Base-by-base conservation (phyloP, 2,113 vertebrate species). In the Leptodactylus fuscus region DNA sequence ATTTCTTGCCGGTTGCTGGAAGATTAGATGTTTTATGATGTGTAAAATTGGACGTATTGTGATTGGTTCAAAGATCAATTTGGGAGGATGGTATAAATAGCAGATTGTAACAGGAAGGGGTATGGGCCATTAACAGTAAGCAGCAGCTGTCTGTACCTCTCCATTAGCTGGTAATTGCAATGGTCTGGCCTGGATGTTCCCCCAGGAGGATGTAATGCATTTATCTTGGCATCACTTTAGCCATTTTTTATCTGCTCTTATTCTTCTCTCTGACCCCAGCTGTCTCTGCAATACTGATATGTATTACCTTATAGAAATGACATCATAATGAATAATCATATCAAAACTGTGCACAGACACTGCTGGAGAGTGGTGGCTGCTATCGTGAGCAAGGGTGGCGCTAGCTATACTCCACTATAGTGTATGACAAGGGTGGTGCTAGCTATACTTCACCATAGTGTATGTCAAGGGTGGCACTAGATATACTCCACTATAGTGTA, bases 131-230 rank as follows among this genome's bases (percentile, higher is more conserved):
- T 71, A 81, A 73, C 53, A 41, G 62, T 24, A 73, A 81, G 84
- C 49, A 86, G 84, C 84, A 86, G 84, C 65, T 86, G 84, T 81
- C 84, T 86, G 48, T 70, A 60, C 6, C 34, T 81, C 62, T 86
- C 84, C 84, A 86, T 86, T 86, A 86, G 76, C 77, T 81, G 62
- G 84, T 81, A 86, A 86, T 81, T 86, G 24, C 12, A 20, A 73
- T 81, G 62, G 41, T 86, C 77, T 81, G 77, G 76, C 38, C 51
- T 53, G 34, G 24, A 55, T 20, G 16, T 29, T 85, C 60, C 76
- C 76, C 20, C 3, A 69, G 76, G 83, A 86, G 67, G 84, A 86
- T 86, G 76, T 86, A 86, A 86, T 86, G 84, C 67, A 86, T 86
- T 86, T 86, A 86, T 60, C 36, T 38, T 69, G 29, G 65, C 36